Evolutionary conservation across 1,140 invertebrate genomes (phyloP).

Genomic region (Drosophila persimilis): DNA sequence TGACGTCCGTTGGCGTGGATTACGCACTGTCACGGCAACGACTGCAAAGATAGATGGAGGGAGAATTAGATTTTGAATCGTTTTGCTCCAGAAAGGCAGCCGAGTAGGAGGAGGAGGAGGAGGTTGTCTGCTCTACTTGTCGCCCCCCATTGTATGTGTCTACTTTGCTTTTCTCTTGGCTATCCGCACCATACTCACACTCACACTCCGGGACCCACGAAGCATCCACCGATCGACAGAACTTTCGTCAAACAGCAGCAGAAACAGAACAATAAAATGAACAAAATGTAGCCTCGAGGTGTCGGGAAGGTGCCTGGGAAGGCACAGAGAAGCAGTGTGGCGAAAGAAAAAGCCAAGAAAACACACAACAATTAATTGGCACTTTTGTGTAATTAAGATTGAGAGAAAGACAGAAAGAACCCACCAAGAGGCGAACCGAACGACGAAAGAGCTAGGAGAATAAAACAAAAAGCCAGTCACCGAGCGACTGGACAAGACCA

Average conservation of each 20-base stretch:
- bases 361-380: constrained; percentile 69
- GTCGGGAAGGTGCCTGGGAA: constrained; percentile 13
- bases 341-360: constrained; percentile 18
- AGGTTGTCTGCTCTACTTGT: constrained; percentile 59
- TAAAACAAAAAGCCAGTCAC: constrained; percentile 10
- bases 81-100: constrained; percentile 31
- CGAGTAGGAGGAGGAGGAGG: constrained; percentile 26
- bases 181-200: constrained; percentile 14
- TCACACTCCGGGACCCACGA: constrained; percentile 30
- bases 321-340: constrained; percentile 17
- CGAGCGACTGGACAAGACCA: constrained; percentile 6
- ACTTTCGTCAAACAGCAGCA: constrained; percentile 30
- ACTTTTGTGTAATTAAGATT: constrained; percentile 76
- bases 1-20: constrained; percentile 40
- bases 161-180: constrained; percentile 54
- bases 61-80: constrained; percentile 17
- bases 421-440: constrained; percentile 22
- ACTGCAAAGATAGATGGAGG: constrained; percentile 22
- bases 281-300: constrained; percentile 23
- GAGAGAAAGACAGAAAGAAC: constrained; percentile 61
- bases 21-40: constrained; percentile 24
- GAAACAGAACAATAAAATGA: constrained; percentile 13
- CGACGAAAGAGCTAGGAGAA: constrained; percentile 2
- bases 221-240: constrained; percentile 26
- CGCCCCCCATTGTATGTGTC: constrained; percentile 12